These are phyloP conservation scores for Drosophila ustulata DNA, from an alignment of 2,888 invertebrate species.

Conservation along the genomic window DNA sequence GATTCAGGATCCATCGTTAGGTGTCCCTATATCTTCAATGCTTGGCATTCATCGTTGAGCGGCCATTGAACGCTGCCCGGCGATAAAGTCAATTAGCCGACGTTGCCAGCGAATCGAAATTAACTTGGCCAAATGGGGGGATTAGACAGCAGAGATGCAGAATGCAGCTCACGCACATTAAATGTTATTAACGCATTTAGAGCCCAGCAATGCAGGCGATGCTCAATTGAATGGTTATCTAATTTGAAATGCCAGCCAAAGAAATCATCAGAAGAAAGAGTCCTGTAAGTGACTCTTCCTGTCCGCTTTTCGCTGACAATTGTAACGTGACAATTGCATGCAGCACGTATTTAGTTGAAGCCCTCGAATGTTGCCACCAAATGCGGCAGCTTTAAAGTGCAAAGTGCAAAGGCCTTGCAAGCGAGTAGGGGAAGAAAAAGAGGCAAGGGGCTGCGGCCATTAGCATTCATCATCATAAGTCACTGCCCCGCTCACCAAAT, in stretches of 20 bases:
- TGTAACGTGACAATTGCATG: conserved; percentile 71
- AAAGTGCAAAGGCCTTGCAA: conserved; percentile 42
- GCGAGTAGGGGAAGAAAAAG: neutral
- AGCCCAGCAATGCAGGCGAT: conserved; percentile 35
- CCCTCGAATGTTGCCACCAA: conserved; percentile 11
- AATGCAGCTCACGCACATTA: conserved; percentile 69
- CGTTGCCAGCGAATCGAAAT: conserved; percentile 60
- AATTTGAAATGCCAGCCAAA: conserved; percentile 58
- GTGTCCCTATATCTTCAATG: conserved; percentile 24
- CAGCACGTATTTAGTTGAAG: conserved; percentile 61
- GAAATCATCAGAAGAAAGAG: conserved; percentile 5
- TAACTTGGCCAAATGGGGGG: conserved; percentile 59
- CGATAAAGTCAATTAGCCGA: conserved; percentile 74
- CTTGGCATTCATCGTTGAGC: conserved; percentile 36
- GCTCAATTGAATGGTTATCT: conserved; percentile 76
- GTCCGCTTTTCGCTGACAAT: conserved; percentile 17
- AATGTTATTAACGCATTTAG: conserved; percentile 78
- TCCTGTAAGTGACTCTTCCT: neutral
- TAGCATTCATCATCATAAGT: conserved; percentile 85
- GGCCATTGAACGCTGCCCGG: conserved; percentile 67
- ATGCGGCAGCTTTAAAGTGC: conserved; percentile 51
- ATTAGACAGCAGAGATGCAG: neutral
- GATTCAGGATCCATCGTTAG: conserved; percentile 51
- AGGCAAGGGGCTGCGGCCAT: conserved; percentile 56
- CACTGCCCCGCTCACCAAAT: conserved; percentile 71